phyloP scores from a whole-genome alignment of 2,797 vertebrate species.

The Sebastes kiyomatsui region DNA sequence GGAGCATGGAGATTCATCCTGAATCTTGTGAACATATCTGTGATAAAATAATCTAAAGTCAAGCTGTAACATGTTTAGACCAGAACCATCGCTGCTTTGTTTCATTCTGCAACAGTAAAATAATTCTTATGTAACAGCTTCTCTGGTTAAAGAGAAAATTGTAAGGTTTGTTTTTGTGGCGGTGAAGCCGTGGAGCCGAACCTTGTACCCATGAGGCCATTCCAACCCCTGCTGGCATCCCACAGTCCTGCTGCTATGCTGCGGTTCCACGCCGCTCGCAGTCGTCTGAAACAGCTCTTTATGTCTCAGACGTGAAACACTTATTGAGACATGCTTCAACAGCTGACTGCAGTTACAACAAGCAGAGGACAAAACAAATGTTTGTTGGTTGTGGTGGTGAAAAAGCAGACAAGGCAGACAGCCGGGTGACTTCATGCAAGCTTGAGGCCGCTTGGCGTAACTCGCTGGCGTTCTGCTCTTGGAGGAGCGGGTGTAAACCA shows the following conservation, averaged over 20 bases:
- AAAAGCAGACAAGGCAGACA: slow-evolving; percentile 10
- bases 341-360: slow-evolving; percentile 26
- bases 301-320: slow-evolving; percentile 29
- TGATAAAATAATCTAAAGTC: background rate
- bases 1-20: background rate
- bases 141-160: slow-evolving; percentile 31
- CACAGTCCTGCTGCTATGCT: slow-evolving; percentile 22
- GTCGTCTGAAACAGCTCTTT: slow-evolving; percentile 8
- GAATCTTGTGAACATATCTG: background rate
- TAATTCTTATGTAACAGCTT: slow-evolving; percentile 23
- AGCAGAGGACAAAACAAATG: slow-evolving; percentile 44
- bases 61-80: background rate
- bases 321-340: slow-evolving; percentile 32
- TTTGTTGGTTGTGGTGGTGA: slow-evolving; percentile 39
- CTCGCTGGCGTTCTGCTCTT: slow-evolving; percentile 48
- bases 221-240: slow-evolving; percentile 41
- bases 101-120: background rate
- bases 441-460: slow-evolving; percentile 48
- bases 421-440: slow-evolving; percentile 30
- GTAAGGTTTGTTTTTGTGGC: slow-evolving; percentile 24
- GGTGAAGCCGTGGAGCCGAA: slow-evolving; percentile 23
- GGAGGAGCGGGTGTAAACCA: slow-evolving; percentile 39
- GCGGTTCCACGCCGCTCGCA: background rate
- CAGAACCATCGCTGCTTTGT: background rate
- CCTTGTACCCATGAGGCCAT: slow-evolving; percentile 4